Percentiles rank a stretch among this genome's conserved stretches.
Conservation (phyloP, 2,797 vertebrate genomes). For the Lates japonicus region DNA sequence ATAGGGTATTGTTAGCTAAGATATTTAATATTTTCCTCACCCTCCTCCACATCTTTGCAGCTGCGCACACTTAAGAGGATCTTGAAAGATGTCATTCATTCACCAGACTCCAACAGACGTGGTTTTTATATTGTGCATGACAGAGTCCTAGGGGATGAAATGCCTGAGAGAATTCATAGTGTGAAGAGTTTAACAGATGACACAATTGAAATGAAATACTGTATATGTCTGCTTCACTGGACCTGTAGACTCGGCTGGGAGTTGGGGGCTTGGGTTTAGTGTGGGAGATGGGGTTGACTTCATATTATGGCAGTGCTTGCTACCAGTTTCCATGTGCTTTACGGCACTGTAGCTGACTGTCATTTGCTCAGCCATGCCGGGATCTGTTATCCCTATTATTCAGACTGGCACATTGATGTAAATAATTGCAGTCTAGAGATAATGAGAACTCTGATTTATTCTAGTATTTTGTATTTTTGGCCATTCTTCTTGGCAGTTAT, state of each 20-base stretch:
- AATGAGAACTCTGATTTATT: neutral
- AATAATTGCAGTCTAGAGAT: neutral
- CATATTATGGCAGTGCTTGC: slow-evolving; percentile 33
- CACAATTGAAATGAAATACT: slow-evolving; percentile 75
- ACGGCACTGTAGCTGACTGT: slow-evolving; percentile 26
- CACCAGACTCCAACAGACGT: slow-evolving; percentile 60
- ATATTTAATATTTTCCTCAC: slow-evolving; percentile 68
- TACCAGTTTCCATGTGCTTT: slow-evolving; percentile 73
- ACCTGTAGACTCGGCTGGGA: slow-evolving; percentile 49
- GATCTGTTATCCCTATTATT: slow-evolving; percentile 12
- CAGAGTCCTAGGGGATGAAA: slow-evolving; percentile 69
- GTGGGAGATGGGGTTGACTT: slow-evolving; percentile 16
- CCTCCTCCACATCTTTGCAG: slow-evolving; percentile 62
- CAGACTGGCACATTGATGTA: slow-evolving; percentile 1
- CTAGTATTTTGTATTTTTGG: neutral
- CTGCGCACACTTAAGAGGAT: slow-evolving; percentile 70
- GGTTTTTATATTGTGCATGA: slow-evolving; percentile 70
- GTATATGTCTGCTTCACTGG: slow-evolving; percentile 67
- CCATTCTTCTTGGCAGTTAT: neutral
- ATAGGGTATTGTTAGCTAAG: slow-evolving; percentile 55
- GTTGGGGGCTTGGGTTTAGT: neutral
- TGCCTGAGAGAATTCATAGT: slow-evolving; percentile 59
- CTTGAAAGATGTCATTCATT: slow-evolving; percentile 54
- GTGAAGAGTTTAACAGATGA: slow-evolving; percentile 86
- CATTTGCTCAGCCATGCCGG: slow-evolving; percentile 40